phyloP scores from a whole-genome alignment of 2,888 invertebrate genomes.

The Drosophila seclusa region DNA sequence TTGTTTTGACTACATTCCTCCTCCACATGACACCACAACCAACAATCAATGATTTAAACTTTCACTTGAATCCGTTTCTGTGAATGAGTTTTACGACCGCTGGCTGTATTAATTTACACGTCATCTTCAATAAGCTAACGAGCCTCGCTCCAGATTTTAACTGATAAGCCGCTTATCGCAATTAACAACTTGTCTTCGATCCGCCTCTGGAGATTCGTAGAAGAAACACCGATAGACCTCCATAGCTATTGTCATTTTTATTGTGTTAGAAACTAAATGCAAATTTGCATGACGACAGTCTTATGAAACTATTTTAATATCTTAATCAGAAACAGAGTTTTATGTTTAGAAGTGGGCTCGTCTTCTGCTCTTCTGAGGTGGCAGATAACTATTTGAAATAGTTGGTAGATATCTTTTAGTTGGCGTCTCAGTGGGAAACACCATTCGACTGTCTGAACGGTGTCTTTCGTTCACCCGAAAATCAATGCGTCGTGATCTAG shows the following conservation, averaged over 20 bases:
- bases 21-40: slow-evolving; percentile 6
- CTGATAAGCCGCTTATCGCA: slow-evolving; percentile 70
- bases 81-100: slow-evolving; percentile 61
- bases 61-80: slow-evolving; percentile 64
- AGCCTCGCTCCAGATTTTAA: slow-evolving; percentile 58
- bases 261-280: slow-evolving; percentile 45
- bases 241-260: slow-evolving; percentile 51
- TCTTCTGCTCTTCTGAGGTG: slow-evolving; percentile 46
- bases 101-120: slow-evolving; percentile 71
- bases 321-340: slow-evolving; percentile 48
- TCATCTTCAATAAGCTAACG: slow-evolving; percentile 46
- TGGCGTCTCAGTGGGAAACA: slow-evolving; percentile 53
- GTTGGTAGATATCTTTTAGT: slow-evolving; percentile 41
- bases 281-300: slow-evolving; percentile 42
- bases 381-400: slow-evolving; percentile 33
- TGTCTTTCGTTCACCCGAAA: slow-evolving; percentile 62
- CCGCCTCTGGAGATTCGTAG: slow-evolving; percentile 12
- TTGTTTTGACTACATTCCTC: slow-evolving; percentile 43
- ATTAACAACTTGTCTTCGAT: slow-evolving; percentile 43
- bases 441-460: slow-evolving; percentile 51
- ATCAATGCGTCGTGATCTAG: slow-evolving; percentile 43
- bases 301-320: slow-evolving; percentile 61
- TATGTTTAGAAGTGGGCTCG: slow-evolving; percentile 34
- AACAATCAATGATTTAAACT: slow-evolving; percentile 35
- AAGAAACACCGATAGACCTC: slow-evolving; percentile 28